A percentile compares a stretch with the other conserved stretches of the same genome.
Evolutionary conservation across 2,113 vertebrate genomes (phyloP).

Genomic region (Eudyptes chrysolophus): DNA sequence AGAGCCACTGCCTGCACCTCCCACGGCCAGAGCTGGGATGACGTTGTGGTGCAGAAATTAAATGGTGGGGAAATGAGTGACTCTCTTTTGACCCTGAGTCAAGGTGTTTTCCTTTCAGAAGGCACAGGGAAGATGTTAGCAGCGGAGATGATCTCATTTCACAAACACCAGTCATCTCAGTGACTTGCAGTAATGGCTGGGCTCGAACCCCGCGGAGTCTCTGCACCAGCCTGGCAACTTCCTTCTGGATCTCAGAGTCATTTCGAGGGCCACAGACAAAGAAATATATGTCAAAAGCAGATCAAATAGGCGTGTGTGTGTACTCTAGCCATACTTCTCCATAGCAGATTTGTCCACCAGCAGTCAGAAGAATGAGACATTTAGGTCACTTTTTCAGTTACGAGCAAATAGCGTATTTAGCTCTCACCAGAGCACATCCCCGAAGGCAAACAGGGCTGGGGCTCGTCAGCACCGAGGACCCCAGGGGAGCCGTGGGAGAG

Average conservation of each 20-base stretch:
- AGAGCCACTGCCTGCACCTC: not conserved
- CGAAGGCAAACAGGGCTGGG: not conserved
- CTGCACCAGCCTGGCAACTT: not conserved
- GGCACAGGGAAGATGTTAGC: not conserved
- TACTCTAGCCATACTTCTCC: not conserved
- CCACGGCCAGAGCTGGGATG: not conserved
- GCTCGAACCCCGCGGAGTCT: accelerated
- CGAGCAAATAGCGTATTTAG: not conserved
- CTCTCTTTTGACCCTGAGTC: not conserved
- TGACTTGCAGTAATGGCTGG: not conserved
- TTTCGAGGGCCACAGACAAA: not conserved
- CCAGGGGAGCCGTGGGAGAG: accelerated
- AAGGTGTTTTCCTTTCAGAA: not conserved
- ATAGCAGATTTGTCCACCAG: not conserved
- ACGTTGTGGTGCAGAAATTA: not conserved
- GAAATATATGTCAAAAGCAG: not conserved
- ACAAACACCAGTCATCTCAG: not conserved
- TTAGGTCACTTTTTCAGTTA: not conserved
- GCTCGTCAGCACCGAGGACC: not conserved
- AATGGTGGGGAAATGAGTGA: not conserved
- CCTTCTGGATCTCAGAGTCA: not conserved
- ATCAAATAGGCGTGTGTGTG: not conserved
- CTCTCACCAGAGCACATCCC: not conserved
- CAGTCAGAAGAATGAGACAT: not conserved
- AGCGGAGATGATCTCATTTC: not conserved